These are phyloP conservation scores for Podargus strigoides DNA, from an alignment of 2,797 vertebrate genomes.

Conservation along the genomic window DNA sequence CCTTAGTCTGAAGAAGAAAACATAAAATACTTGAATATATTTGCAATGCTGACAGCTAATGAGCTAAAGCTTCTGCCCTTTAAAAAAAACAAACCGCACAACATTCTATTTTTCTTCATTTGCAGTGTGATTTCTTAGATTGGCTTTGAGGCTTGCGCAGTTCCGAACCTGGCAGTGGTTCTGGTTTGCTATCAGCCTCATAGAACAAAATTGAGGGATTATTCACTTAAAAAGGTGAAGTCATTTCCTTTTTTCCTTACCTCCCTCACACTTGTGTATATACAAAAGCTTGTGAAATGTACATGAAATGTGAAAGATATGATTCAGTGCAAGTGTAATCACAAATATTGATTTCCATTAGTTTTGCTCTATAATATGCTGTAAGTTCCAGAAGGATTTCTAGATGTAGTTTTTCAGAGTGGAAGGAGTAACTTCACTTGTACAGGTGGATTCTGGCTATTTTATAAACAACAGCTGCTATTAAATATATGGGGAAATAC, in stretches of 20 bases:
- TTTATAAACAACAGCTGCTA: not conserved
- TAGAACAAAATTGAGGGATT: conserved; percentile 1
- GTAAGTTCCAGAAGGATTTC: not conserved
- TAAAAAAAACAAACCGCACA: not conserved
- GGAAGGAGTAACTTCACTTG: not conserved
- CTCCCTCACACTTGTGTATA: not conserved
- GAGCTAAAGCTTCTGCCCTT: not conserved
- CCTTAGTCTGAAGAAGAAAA: not conserved
- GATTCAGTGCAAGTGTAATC: not conserved
- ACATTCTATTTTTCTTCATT: not conserved
- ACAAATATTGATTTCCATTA: not conserved
- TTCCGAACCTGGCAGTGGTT: conserved; percentile 31
- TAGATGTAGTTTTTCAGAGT: not conserved
- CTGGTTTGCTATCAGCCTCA: conserved; percentile 63
- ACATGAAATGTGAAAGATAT: not conserved
- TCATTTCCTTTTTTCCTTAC: not conserved
- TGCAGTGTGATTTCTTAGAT: accelerated
- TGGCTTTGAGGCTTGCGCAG: conserved; percentile 25
- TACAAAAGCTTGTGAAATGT: not conserved
- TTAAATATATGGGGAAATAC: not conserved
- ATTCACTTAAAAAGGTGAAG: conserved; percentile 28
- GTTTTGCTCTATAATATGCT: not conserved
- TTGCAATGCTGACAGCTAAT: not conserved
- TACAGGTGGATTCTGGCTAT: not conserved
- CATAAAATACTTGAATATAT: not conserved